Evolutionary conservation across 1,140 invertebrate species (phyloP).

Genomic region (Hylyphantes graminicola): DNA sequence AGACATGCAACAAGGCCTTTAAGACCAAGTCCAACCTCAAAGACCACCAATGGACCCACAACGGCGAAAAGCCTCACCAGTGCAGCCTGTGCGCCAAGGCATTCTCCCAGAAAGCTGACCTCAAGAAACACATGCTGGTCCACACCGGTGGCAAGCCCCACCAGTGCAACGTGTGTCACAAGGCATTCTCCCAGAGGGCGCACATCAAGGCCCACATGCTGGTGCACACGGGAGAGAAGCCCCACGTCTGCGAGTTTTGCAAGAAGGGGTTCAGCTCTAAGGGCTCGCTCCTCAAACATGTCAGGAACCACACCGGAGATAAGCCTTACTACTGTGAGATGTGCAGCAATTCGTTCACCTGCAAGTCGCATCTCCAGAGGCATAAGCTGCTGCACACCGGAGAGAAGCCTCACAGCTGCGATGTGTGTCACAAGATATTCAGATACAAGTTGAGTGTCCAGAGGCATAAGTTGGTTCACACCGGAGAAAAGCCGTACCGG

Average conservation of each 20-base stretch:
- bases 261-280: conserved; percentile 98
- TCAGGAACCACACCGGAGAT: conserved; percentile 98
- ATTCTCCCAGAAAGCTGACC: too few species aligned
- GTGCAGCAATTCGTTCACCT: conserved; percentile 8
- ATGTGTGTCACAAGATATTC: conserved; percentile 9
- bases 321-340: conserved; percentile 93
- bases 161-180: too few species aligned
- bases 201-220: conserved; percentile 97
- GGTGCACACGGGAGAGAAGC: conserved; percentile 98
- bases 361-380: neutral
- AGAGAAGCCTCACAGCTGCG: conserved; percentile 24
- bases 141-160: too few species aligned
- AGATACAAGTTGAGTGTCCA: neutral
- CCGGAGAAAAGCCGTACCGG: conserved; percentile 18
- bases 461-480: conserved; percentile 19
- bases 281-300: conserved; percentile 96
- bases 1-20: conserved; percentile 84
- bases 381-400: conserved; percentile 9
- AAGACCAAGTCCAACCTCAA: too few species aligned
- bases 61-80: too few species aligned
- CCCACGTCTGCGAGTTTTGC: conserved; percentile 93
- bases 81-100: too few species aligned
- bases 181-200: conserved; percentile 96
- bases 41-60: too few species aligned
- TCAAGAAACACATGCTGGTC: too few species aligned